These are phyloP conservation scores for Neosilurus mollespiculum DNA, from an alignment of 2,797 vertebrate genomes.

Conservation along the genomic window DNA sequence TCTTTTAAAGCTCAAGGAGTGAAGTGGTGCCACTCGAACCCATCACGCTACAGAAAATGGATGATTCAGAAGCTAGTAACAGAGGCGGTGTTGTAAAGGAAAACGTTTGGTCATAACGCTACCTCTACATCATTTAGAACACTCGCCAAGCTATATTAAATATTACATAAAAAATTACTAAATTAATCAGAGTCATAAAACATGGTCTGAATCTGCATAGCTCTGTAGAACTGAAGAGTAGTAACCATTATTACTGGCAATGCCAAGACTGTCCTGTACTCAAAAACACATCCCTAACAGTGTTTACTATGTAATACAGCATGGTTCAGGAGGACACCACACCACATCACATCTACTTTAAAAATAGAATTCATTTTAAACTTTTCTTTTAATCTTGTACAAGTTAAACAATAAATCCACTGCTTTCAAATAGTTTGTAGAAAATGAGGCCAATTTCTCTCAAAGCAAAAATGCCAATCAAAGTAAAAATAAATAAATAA, in stretches of 20 bases:
- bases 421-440: neutral
- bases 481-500: neutral
- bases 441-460: neutral
- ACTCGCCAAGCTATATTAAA: neutral
- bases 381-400: too few relatives aligned
- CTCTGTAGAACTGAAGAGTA: neutral
- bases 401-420: neutral
- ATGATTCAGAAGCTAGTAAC: neutral
- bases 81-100: conserved; percentile 3
- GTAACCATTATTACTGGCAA: neutral
- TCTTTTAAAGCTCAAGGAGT: neutral
- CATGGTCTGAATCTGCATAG: neutral
- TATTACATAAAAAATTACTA: neutral
- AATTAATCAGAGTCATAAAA: neutral
- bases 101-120: neutral
- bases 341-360: too few relatives aligned
- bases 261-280: neutral
- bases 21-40: conserved; percentile 31
- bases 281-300: neutral
- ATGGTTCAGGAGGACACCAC: too few relatives aligned
- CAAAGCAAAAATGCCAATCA: neutral
- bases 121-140: neutral
- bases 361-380: too few relatives aligned
- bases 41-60: conserved; percentile 3
- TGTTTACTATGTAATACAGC: neutral